Conservation (phyloP, 2,888 invertebrate species). For the Eupelmus urozonus region DNA sequence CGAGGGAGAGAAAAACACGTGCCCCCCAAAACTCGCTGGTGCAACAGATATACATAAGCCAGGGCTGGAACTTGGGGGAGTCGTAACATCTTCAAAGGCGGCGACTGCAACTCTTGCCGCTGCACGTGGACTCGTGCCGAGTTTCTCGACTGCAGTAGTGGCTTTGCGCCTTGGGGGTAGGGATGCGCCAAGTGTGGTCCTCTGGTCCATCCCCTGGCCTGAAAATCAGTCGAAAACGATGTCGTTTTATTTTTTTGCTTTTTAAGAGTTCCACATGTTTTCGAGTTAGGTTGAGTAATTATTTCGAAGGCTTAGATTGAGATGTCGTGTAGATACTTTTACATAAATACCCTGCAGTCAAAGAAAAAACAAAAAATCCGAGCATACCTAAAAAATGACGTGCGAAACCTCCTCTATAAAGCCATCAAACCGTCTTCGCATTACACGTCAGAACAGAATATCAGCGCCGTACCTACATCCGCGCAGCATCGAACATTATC, state of each 20-base stretch:
- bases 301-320: too few relatives aligned
- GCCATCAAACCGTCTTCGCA: not conserved
- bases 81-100: conserved; percentile 41
- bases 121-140: conserved; percentile 40
- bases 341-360: too few relatives aligned
- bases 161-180: not conserved
- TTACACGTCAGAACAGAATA: conserved; percentile 2
- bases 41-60: conserved; percentile 1
- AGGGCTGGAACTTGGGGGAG: not conserved
- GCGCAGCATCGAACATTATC: not conserved
- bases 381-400: not conserved
- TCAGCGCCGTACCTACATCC: not conserved
- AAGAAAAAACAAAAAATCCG: not conserved
- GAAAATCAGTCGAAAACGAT: conserved; percentile 11
- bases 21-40: conserved; percentile 4
- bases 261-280: conserved; percentile 23
- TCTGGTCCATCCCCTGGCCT: conserved; percentile 66
- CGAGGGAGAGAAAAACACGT: conserved; percentile 28
- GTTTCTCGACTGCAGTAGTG: not conserved
- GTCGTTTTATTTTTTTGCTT: not conserved
- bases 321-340: too few relatives aligned
- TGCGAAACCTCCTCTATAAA: not conserved
- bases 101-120: conserved; percentile 17
- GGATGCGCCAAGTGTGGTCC: conserved; percentile 65
- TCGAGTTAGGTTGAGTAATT: too few relatives aligned